Evolutionary conservation across 2,797 vertebrate genomes (phyloP).

Genomic region (Avahi laniger): DNA sequence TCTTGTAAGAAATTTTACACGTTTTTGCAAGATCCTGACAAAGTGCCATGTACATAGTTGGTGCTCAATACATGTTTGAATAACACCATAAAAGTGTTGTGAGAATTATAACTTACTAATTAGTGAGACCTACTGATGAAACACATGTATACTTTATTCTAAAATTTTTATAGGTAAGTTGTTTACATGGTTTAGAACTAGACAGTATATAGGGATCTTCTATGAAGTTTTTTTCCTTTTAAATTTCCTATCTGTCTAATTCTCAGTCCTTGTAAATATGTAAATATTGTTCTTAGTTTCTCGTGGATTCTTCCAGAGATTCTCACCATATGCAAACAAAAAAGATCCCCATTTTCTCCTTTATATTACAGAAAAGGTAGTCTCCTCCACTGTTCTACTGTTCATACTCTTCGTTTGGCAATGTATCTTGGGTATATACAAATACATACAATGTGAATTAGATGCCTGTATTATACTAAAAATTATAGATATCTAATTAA

Average conservation of each 20-base stretch:
- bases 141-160: not conserved
- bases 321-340: not conserved
- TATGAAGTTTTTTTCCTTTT: not conserved
- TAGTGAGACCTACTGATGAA: not conserved
- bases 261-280: not conserved
- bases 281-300: not conserved
- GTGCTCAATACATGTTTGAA: not conserved
- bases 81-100: not conserved
- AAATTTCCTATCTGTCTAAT: not conserved
- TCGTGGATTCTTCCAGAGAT: not conserved
- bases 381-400: rapidly evolving
- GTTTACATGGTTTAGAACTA: not conserved
- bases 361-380: not conserved
- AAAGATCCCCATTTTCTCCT: too few relatives aligned
- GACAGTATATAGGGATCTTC: not conserved
- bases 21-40: not conserved
- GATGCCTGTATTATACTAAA: not conserved
- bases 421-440: rapidly evolving
- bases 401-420: not conserved
- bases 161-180: not conserved
- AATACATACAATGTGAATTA: not conserved
- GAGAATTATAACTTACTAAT: not conserved
- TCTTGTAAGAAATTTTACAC: not conserved
- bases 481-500: not conserved
- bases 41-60: rapidly evolving